Percentiles rank a stretch among this genome's conserved stretches.
These are phyloP conservation scores for Rhadina sibilatrix DNA, from an alignment of 2,113 vertebrate genomes.

Conservation along the genomic window DNA sequence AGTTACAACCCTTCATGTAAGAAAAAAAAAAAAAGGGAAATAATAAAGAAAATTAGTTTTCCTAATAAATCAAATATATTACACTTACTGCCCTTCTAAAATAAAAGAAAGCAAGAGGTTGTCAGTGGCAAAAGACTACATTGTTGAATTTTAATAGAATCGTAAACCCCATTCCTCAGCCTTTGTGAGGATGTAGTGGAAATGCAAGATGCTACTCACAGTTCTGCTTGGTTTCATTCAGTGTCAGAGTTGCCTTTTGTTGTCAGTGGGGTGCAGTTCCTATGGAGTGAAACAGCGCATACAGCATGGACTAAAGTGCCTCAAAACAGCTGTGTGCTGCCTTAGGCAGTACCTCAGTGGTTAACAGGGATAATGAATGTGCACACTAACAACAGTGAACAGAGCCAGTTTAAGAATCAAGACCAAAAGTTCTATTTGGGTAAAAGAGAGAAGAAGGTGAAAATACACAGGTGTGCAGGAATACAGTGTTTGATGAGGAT, in stretches of 20 bases:
- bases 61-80: background rate
- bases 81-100: background rate
- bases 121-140: background rate
- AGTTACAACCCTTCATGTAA: background rate
- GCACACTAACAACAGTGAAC: background rate
- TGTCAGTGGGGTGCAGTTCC: background rate
- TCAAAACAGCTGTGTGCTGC: conserved; percentile 20
- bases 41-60: background rate
- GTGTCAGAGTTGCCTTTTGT: conserved; percentile 9
- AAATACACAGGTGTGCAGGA: background rate
- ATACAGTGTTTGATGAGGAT: background rate
- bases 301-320: background rate
- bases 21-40: background rate
- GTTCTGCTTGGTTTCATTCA: conserved; percentile 29
- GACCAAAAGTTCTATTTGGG: background rate
- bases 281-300: background rate
- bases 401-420: background rate
- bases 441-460: background rate
- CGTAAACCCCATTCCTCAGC: background rate
- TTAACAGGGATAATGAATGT: conserved; percentile 29
- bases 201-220: background rate
- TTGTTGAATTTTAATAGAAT: conserved; percentile 14
- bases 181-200: background rate
- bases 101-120: background rate
- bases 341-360: background rate